A percentile compares a stretch with the other conserved stretches of the same genome.
These are phyloP conservation scores for Anoura caudifer DNA, from an alignment of 2,113 vertebrate species.

Conservation along the genomic window DNA sequence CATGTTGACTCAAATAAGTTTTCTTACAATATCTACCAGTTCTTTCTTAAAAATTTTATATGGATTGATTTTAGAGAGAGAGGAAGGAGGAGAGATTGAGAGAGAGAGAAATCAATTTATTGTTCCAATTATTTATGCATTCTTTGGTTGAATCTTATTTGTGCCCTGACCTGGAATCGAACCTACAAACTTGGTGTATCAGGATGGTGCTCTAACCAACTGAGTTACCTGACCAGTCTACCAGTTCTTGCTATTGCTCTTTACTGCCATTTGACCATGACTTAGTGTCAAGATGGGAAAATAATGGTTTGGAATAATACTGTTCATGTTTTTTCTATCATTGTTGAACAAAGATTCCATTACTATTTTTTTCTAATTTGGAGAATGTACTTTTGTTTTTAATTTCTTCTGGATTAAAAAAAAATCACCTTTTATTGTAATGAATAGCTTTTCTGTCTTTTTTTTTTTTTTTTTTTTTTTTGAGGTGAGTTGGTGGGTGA, in stretches of 20 bases:
- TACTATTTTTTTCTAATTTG: neutral
- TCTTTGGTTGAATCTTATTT: too few relatives aligned
- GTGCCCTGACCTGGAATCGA: too few relatives aligned
- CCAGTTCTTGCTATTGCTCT: neutral
- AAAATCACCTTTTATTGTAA: neutral
- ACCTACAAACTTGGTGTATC: too few relatives aligned
- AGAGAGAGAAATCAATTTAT: too few relatives aligned
- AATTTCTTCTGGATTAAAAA: neutral
- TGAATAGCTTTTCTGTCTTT: too few relatives aligned
- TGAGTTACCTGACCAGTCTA: neutral
- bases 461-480: too few relatives aligned
- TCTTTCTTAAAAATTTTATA: neutral
- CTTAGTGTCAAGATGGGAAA: neutral
- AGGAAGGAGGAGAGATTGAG: too few relatives aligned
- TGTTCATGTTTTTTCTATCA: neutral
- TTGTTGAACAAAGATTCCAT: neutral
- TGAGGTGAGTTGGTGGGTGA: neutral
- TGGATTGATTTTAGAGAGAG: too few relatives aligned
- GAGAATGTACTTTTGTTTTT: neutral
- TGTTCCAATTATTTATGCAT: too few relatives aligned
- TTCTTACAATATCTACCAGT: accelerated
- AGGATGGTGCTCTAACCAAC: too few relatives aligned
- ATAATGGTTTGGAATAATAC: neutral
- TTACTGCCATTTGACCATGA: neutral
- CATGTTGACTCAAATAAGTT: neutral